These are phyloP conservation scores for Perca fluviatilis DNA, from an alignment of 2,113 vertebrate species.

Conservation along the genomic window DNA sequence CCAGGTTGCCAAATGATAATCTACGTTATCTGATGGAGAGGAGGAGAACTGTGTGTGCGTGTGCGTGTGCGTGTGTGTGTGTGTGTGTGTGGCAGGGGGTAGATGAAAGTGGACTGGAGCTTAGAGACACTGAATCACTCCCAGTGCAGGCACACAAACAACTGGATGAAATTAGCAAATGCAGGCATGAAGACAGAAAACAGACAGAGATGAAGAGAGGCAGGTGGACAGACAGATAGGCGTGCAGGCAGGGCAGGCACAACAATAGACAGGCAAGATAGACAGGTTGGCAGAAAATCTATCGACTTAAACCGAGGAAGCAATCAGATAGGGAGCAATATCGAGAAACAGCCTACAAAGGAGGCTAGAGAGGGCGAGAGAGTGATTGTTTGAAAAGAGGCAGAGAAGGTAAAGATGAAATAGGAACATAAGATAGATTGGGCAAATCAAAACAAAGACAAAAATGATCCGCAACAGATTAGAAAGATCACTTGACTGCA, in stretches of 20 bases:
- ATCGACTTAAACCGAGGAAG: constrained; percentile 39
- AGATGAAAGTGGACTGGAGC: constrained; percentile 73
- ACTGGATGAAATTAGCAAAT: constrained; percentile 72
- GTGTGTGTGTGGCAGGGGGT: constrained; percentile 33
- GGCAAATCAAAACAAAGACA: constrained; percentile 10
- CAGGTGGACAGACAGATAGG: constrained; percentile 55
- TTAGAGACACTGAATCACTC: constrained; percentile 76
- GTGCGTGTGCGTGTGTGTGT: background rate
- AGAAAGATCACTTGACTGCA: background rate
- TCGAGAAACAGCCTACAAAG: background rate
- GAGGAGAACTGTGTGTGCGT: constrained; percentile 16
- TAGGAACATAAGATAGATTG: background rate
- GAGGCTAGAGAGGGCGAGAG: background rate
- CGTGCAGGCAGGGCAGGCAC: constrained; percentile 17
- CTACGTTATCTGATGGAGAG: constrained; percentile 29
- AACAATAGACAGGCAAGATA: constrained; percentile 33
- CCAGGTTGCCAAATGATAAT: constrained; percentile 38
- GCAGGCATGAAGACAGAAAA: constrained; percentile 50
- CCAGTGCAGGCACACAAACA: constrained; percentile 62
- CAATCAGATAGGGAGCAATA: constrained; percentile 22
- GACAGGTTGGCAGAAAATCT: constrained; percentile 62
- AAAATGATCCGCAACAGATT: background rate
- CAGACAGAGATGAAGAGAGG: constrained; percentile 33
- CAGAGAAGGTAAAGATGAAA: background rate
- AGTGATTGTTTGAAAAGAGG: background rate